Conservation (phyloP, 1,140 invertebrate species). For the Papilio polyxenes region DNA sequence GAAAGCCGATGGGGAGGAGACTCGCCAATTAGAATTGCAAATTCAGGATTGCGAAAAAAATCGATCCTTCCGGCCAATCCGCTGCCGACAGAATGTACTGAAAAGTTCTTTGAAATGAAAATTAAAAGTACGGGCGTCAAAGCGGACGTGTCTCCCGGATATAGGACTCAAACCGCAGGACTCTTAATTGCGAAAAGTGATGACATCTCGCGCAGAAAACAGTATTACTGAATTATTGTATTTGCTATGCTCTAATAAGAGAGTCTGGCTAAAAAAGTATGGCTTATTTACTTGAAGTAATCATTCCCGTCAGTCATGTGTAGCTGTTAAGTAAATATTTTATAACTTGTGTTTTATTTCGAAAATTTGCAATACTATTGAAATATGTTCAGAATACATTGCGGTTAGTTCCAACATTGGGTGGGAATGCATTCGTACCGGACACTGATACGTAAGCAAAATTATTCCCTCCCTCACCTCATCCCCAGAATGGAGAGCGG, state of each 20-base stretch:
- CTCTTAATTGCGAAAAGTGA: conserved; percentile 44
- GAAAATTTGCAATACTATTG: conserved; percentile 60
- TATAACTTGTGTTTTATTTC: conserved; percentile 44
- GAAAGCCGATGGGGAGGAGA: conserved; percentile 49
- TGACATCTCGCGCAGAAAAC: conserved; percentile 62
- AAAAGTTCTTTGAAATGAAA: conserved; percentile 51
- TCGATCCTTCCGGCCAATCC: conserved; percentile 71
- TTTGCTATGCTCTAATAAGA: conserved; percentile 52
- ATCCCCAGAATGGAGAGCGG: neutral
- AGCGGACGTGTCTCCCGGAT: conserved; percentile 53
- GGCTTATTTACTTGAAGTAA: no score
- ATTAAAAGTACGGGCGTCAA: conserved; percentile 56
- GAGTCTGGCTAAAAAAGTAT: no score
- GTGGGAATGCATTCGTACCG: neutral
- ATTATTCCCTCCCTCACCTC: conserved; percentile 15
- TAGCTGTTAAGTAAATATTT: neutral
- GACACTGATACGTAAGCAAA: conserved; percentile 27
- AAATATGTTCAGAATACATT: conserved; percentile 76
- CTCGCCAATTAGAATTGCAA: conserved; percentile 63
- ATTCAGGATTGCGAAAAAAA: conserved; percentile 62
- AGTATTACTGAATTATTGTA: conserved; percentile 53
- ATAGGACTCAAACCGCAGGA: conserved; percentile 42
- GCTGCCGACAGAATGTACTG: conserved; percentile 49
- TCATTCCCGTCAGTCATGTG: no score
- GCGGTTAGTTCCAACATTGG: conserved; percentile 60